Percentiles rank a stretch among this genome's conserved stretches.
Conservation (phyloP, 2,797 vertebrate genomes). For the Phalloptychus januarius region DNA sequence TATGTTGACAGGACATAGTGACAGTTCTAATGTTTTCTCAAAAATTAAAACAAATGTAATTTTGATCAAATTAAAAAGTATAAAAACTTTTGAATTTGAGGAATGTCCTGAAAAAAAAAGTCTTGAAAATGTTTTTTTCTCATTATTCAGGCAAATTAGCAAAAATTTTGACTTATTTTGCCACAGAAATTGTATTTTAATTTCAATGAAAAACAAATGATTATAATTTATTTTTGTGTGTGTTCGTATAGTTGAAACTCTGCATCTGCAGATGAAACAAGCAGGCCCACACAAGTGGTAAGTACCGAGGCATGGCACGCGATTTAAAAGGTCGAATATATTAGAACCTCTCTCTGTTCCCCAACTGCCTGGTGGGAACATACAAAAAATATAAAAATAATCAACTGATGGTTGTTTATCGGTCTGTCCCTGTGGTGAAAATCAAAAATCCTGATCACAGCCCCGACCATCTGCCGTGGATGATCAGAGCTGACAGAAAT, state of each 20-base stretch:
- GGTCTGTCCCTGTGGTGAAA: conserved; percentile 23
- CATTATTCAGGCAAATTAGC: neutral
- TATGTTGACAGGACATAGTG: no score
- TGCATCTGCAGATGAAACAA: neutral
- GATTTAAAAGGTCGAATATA: neutral
- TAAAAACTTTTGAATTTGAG: neutral
- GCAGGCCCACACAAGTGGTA: neutral
- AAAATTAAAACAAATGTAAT: neutral
- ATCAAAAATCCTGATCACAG: conserved; percentile 15
- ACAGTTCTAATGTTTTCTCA: neutral
- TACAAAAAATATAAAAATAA: neutral
- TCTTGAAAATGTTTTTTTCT: neutral
- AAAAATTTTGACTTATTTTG: neutral
- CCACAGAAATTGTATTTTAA: neutral
- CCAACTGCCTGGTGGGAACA: neutral
- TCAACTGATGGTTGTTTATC: neutral
- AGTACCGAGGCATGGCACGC: neutral
- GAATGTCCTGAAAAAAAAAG: neutral
- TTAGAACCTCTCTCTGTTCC: neutral
- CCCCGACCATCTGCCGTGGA: conserved; percentile 6
- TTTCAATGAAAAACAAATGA: neutral
- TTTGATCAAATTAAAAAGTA: neutral
- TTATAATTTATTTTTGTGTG: no score
- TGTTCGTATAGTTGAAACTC: neutral
- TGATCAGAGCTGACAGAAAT: conserved; percentile 37